phyloP scores from a whole-genome alignment of 2,113 vertebrate genomes.

The Agapornis roseicollis region DNA sequence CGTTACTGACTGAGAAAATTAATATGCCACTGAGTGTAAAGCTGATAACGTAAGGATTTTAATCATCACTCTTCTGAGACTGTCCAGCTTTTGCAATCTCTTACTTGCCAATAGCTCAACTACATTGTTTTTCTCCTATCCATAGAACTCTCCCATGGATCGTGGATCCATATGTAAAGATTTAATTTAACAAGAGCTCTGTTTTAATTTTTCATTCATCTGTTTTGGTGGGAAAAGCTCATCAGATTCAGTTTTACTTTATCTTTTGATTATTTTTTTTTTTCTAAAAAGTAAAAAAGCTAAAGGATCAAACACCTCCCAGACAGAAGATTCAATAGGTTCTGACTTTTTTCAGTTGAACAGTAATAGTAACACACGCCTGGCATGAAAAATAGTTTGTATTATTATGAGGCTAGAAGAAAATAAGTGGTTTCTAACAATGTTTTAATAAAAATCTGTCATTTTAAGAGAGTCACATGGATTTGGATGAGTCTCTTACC shows the following conservation, averaged over 20 bases:
- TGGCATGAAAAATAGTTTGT: neutral
- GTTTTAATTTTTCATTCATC: neutral
- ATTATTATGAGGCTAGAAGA: accelerated
- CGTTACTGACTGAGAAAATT: neutral
- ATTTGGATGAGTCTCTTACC: neutral
- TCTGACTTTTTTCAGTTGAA: neutral
- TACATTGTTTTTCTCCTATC: neutral
- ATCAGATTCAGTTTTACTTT: neutral
- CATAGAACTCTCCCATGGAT: neutral
- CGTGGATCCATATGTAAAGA: neutral
- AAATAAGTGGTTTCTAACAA: neutral
- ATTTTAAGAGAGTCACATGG: neutral
- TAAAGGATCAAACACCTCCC: neutral
- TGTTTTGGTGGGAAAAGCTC: neutral
- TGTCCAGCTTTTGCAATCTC: neutral
- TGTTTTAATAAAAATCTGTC: neutral
- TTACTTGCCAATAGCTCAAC: neutral
- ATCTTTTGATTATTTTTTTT: neutral
- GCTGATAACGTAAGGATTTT: neutral
- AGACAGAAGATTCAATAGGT: neutral
- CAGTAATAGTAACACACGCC: neutral
- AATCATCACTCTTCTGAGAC: neutral
- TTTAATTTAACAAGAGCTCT: neutral
- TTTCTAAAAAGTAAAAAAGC: neutral
- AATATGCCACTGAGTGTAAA: neutral